phyloP scores from a whole-genome alignment of 2,888 invertebrate species.

The Nymphalis c-album region DNA sequence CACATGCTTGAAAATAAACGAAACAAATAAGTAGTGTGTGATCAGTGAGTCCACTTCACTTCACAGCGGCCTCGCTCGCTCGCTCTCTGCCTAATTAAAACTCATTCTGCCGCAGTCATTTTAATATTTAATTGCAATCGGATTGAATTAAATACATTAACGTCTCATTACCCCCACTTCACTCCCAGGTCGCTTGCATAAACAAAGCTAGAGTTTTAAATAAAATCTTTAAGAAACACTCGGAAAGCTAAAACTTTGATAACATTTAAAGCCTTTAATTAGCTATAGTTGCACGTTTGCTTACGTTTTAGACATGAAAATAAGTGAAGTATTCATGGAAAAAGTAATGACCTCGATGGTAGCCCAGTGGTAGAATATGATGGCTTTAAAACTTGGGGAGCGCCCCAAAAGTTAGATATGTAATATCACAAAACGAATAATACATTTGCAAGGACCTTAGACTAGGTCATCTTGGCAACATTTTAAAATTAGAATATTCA shows the following conservation, averaged over 20 bases:
- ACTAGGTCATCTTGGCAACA: too few relatives aligned
- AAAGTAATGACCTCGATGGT: too few relatives aligned
- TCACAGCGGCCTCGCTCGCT: background rate
- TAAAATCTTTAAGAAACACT: background rate
- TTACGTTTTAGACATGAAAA: too few relatives aligned
- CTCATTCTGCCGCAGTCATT: slow-evolving; percentile 55
- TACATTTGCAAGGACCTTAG: too few relatives aligned
- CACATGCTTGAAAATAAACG: background rate
- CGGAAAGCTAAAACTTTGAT: background rate
- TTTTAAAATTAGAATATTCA: too few relatives aligned
- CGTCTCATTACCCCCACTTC: background rate
- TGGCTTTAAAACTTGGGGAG: too few relatives aligned
- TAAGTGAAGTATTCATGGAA: too few relatives aligned
- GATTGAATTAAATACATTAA: background rate
- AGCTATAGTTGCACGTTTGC: too few relatives aligned
- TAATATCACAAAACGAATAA: too few relatives aligned
- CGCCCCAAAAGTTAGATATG: too few relatives aligned
- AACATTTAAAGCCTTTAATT: too few relatives aligned
- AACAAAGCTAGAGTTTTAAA: background rate
- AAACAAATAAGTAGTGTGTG: background rate
- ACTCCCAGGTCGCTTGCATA: background rate
- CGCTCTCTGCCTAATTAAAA: slow-evolving; percentile 54
- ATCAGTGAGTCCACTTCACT: background rate
- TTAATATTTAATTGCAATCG: slow-evolving; percentile 61
- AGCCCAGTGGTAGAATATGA: too few relatives aligned